Evolutionary conservation across 2,113 vertebrate genomes (phyloP).

Genomic region (Australoheros scitulus): DNA sequence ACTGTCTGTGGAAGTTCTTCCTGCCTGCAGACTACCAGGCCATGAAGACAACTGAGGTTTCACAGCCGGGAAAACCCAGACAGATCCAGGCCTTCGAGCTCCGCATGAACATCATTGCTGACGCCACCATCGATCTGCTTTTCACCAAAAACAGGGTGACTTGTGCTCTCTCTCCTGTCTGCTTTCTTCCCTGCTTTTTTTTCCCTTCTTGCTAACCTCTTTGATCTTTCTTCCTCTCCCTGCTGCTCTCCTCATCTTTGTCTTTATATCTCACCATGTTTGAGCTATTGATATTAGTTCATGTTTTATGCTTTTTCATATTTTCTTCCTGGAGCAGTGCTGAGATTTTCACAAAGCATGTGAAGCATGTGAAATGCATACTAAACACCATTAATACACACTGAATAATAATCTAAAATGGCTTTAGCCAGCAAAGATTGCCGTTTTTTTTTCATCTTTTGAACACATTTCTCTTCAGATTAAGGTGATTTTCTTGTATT

Average conservation of each 20-base stretch:
- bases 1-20: conserved; percentile 98
- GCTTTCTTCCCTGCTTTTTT: not conserved
- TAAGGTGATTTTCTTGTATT: conserved; percentile 14
- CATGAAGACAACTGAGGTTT: conserved; percentile 91
- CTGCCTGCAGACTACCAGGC: conserved; percentile 95
- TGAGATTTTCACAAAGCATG: conserved; percentile 23
- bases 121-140: conserved; percentile 97
- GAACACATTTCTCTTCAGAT: conserved; percentile 26
- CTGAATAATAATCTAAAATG: conserved; percentile 22
- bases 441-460: conserved; percentile 19
- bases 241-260: conserved; percentile 20
- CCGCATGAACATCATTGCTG: conserved; percentile 99
- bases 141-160: conserved; percentile 98
- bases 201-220: not conserved
- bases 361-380: conserved; percentile 43
- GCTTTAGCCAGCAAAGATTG: not conserved
- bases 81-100: conserved; percentile 98
- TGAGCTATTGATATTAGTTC: conserved; percentile 47
- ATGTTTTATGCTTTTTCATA: conserved; percentile 66
- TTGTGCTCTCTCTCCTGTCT: not conserved
- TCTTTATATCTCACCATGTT: conserved; percentile 29
- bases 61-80: conserved; percentile 88
- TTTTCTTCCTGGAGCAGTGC: conserved; percentile 20
- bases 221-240: conserved; percentile 32
- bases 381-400: conserved; percentile 23